These are phyloP conservation scores for Tangara arthus DNA, from an alignment of 2,797 vertebrate species.

Conservation along the genomic window DNA sequence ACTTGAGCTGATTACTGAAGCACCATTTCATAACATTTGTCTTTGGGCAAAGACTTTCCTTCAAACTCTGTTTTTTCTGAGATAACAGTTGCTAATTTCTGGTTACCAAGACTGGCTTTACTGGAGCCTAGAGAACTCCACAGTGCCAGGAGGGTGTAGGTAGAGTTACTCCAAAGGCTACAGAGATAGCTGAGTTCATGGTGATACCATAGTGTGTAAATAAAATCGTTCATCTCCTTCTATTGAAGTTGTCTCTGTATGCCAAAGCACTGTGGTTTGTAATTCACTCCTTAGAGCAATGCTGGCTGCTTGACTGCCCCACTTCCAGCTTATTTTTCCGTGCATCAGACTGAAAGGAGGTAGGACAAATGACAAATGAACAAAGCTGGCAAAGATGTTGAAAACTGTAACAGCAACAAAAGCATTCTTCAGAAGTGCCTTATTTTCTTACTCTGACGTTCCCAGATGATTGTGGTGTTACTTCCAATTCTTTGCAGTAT, in stretches of 20 bases:
- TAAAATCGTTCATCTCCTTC: not conserved
- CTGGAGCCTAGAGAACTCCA: not conserved
- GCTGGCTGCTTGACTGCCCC: not conserved
- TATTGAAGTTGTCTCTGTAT: not conserved
- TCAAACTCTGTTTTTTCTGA: not conserved
- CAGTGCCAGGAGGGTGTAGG: not conserved
- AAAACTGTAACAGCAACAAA: not conserved
- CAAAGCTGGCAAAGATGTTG: not conserved
- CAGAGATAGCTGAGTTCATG: not conserved
- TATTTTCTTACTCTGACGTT: not conserved
- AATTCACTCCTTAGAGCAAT: not conserved
- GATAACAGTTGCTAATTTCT: not conserved
- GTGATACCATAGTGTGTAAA: not conserved
- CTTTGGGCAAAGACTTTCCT: not conserved
- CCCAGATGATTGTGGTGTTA: not conserved
- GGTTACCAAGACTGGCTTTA: not conserved
- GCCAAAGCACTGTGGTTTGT: fast-evolving
- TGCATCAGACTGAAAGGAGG: not conserved
- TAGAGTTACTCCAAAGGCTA: not conserved
- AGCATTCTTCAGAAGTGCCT: not conserved
- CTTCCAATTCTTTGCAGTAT: not conserved
- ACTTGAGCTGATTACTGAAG: not conserved
- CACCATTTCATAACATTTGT: not conserved
- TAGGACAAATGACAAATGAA: not conserved
- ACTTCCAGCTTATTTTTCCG: not conserved